phyloP scores from a whole-genome alignment of 1,140 invertebrate species.

The Zaprionus ghesquierei region DNA sequence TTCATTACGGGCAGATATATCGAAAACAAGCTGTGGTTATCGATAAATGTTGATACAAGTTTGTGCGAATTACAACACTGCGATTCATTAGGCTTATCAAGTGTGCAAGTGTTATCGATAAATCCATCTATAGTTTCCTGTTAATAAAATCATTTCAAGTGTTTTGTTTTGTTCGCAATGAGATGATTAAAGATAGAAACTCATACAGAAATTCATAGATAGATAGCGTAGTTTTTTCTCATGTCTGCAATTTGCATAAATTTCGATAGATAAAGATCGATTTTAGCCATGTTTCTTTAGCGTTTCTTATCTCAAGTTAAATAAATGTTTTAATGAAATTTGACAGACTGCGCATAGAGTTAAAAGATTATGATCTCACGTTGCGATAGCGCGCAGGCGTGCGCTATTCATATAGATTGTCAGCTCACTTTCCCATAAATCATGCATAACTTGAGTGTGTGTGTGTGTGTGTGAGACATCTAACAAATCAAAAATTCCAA shows the following conservation, averaged over 20 bases:
- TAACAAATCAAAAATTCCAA: constrained; percentile 59
- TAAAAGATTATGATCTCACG: constrained; percentile 34
- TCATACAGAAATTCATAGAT: background rate
- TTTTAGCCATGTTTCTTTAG: background rate
- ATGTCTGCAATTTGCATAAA: background rate
- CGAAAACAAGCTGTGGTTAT: background rate
- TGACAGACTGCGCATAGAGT: constrained; percentile 38
- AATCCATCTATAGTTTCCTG: background rate
- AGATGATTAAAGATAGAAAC: background rate
- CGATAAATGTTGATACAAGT: background rate
- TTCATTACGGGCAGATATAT: background rate
- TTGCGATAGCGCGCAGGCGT: background rate
- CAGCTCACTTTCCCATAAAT: constrained; percentile 27
- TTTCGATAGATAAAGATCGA: background rate
- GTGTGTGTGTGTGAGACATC: background rate
- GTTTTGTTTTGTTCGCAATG: background rate
- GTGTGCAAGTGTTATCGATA: background rate
- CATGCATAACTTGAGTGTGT: constrained; percentile 15
- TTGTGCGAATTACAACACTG: background rate
- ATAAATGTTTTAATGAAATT: constrained; percentile 27
- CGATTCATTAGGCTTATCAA: background rate
- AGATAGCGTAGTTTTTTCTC: background rate
- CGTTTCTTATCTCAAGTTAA: background rate
- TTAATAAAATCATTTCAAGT: background rate
- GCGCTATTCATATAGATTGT: constrained; percentile 31